Evolutionary conservation across 2,797 vertebrate genomes (phyloP), one percentile per base, ranked within the genome.

Genomic region (Rhinatrema bivittatum): DNA sequence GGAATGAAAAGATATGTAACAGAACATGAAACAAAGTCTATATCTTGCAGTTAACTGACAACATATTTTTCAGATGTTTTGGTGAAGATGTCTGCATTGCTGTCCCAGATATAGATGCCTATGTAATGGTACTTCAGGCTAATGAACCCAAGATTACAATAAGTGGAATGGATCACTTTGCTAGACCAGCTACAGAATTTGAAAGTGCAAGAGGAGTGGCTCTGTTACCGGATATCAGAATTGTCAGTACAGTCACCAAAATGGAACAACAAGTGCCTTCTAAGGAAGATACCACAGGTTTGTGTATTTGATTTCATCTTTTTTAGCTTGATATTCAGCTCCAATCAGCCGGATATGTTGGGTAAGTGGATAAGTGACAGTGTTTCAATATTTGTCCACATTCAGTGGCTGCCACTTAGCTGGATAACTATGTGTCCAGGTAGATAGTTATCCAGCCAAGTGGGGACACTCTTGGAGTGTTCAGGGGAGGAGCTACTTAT

Each of bases 21-120:
- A 20, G 21, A 33, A 29, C 29, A 17, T 42, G 20, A 10, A 17
- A 12, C 23, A 19, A 20, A 20, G 18, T 16, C 18, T 42, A 9
- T 28, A 48, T 20, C 50, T 37, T 53, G 37, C 46, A 36, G 16
- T 59, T 72, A 68, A 69, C 13, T 9, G 42, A 48, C 32, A 13
- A 40, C 60, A 1, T 76, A 13, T 71, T 57, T 60, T 70, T 53
- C 68, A 98, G 94, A 75, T 98, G 95, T 80, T 98, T 97, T 25
- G 93, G 92, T 43, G 95, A 98, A 71, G 95, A 98, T 50, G 87
- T 88, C 20, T 98, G 95, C 35, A 90, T 98, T 68, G 89, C 69
- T 42, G 87, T 98, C 67, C 91, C 91, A 2, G 89, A 91, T 47
- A 76, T 95, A 7, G 89, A 93, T 1, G 88, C 91, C 0, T 90